A percentile compares a stretch with the other conserved stretches of the same genome.
phyloP scores from a whole-genome alignment of 53 echinoderm and acorn worm genomes.

The Antedon mediterranea region DNA sequence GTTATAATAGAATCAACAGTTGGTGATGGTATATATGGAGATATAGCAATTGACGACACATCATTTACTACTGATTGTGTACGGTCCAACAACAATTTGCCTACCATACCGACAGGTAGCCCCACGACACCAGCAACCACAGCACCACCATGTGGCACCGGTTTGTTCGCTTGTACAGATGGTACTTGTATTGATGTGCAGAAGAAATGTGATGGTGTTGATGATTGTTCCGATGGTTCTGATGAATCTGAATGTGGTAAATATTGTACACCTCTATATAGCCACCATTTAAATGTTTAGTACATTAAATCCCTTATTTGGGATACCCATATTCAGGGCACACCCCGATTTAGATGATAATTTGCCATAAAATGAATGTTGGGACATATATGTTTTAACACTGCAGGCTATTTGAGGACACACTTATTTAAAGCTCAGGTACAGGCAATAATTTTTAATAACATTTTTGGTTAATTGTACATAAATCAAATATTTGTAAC shows the following conservation, averaged over 20 bases:
- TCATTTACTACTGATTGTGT: slow-evolving; percentile 44
- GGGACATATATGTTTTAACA: too few relatives aligned
- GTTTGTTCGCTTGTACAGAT: slow-evolving; percentile 33
- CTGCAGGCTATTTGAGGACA: too few relatives aligned
- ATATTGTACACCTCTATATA: neutral
- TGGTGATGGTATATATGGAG: slow-evolving; percentile 50
- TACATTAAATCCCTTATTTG: too few relatives aligned
- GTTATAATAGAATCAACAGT: slow-evolving; percentile 61
- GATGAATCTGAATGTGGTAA: slow-evolving; percentile 68
- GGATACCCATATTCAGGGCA: too few relatives aligned
- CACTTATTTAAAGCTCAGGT: too few relatives aligned
- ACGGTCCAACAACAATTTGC: slow-evolving; percentile 10
- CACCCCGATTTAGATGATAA: too few relatives aligned
- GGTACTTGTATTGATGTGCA: slow-evolving; percentile 26
- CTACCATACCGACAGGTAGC: slow-evolving; percentile 24
- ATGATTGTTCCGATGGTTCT: slow-evolving; percentile 32
- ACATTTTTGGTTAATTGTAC: too few relatives aligned
- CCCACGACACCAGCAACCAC: slow-evolving; percentile 26
- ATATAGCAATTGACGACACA: slow-evolving; percentile 68
- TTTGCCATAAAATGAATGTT: too few relatives aligned
- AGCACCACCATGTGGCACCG: slow-evolving; percentile 25
- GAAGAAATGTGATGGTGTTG: slow-evolving; percentile 27
- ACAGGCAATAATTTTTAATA: too few relatives aligned
- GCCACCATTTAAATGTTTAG: too few relatives aligned
- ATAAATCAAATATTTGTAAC: too few relatives aligned